phyloP scores from a whole-genome alignment of 2,888 invertebrate genomes.

The Hydraecia micacea region DNA sequence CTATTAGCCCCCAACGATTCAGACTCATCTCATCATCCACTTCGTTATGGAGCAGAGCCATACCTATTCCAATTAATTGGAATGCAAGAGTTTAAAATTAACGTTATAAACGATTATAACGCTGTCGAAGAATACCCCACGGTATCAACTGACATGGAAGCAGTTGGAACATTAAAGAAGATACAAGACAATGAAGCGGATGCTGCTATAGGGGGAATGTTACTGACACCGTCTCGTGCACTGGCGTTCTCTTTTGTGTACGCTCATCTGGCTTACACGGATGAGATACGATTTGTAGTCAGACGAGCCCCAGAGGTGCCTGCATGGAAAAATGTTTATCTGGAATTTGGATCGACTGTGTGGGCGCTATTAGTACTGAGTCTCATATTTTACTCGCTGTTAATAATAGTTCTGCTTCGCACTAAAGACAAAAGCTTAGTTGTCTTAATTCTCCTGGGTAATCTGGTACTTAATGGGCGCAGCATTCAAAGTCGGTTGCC shows the following conservation, averaged over 20 bases:
- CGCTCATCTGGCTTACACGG: slow-evolving; percentile 50
- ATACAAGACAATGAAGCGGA: slow-evolving; percentile 59
- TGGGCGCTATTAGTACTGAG: slow-evolving; percentile 56
- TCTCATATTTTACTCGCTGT: slow-evolving; percentile 49
- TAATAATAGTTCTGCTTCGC: slow-evolving; percentile 50
- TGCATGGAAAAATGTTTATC: slow-evolving; percentile 65
- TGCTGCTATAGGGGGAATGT: slow-evolving; percentile 51
- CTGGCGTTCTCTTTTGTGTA: slow-evolving; percentile 49
- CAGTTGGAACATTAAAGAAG: slow-evolving; percentile 67
- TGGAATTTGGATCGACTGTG: slow-evolving; percentile 59
- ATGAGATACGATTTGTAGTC: slow-evolving; percentile 59
- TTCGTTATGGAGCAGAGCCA: slow-evolving; percentile 69
- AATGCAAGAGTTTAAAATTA: slow-evolving; percentile 72
- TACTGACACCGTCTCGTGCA: slow-evolving; percentile 54
- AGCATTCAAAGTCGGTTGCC: slow-evolving; percentile 40
- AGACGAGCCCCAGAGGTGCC: slow-evolving; percentile 42
- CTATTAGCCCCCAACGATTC: slow-evolving; percentile 40
- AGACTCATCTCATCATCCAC: slow-evolving; percentile 15
- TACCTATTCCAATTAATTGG: slow-evolving; percentile 72
- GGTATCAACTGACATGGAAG: slow-evolving; percentile 68
- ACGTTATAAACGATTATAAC: slow-evolving; percentile 66
- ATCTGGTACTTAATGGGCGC: slow-evolving; percentile 47
- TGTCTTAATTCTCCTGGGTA: slow-evolving; percentile 40
- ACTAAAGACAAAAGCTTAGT: slow-evolving; percentile 54
- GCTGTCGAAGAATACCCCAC: slow-evolving; percentile 67